A percentile compares a stretch with the other conserved stretches of the same genome.
phyloP scores from a whole-genome alignment of 1,140 invertebrate genomes.

The Trichonephila clavipes region DNA sequence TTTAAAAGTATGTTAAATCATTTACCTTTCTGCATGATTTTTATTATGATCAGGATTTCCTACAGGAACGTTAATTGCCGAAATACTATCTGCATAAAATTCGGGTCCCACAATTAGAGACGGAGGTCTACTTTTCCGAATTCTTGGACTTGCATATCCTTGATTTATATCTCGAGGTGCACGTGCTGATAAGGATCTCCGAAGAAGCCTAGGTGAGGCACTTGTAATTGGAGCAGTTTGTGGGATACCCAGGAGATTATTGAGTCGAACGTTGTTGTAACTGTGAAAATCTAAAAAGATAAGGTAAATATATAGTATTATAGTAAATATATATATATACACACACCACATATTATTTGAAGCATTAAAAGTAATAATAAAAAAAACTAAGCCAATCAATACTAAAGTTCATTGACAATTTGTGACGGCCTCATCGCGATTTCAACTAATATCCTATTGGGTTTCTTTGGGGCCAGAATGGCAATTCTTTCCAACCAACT shows the following conservation, averaged over 20 bases:
- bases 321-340: no score
- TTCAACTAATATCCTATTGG: no score
- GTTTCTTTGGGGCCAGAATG: no score
- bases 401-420: no score
- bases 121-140: background rate
- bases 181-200: constrained; percentile 45
- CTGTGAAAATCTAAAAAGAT: background rate
- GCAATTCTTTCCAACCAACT: no score
- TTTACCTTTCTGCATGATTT: background rate
- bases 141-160: constrained; percentile 12
- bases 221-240: background rate
- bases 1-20: no score
- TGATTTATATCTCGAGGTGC: background rate
- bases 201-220: background rate
- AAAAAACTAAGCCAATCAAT: no score
- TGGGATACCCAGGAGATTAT: constrained; percentile 49
- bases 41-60: background rate
- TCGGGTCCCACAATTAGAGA: background rate
- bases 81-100: constrained; percentile 62
- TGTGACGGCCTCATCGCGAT: no score
- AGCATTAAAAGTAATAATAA: no score
- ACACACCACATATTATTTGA: no score
- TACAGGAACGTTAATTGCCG: constrained; percentile 34
- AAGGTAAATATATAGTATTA: background rate
- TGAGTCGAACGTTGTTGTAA: background rate